Conservation (phyloP, 2,113 vertebrate genomes). For the Sinocyclocheilus maitianheensis region DNA sequence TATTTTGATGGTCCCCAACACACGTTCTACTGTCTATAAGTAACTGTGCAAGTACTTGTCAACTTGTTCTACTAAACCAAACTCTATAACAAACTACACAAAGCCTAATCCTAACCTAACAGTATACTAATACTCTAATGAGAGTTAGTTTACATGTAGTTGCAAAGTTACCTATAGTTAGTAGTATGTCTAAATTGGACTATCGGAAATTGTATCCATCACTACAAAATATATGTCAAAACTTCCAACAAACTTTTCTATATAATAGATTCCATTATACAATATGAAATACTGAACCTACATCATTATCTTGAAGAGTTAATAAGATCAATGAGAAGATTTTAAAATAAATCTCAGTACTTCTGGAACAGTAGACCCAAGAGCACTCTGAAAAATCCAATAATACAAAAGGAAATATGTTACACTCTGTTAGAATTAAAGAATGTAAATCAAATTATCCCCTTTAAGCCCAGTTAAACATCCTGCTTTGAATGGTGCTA, state of each 20-base stretch:
- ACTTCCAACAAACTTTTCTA: neutral
- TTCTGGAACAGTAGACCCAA: slow-evolving; percentile 1
- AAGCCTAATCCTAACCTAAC: neutral
- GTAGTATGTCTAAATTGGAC: neutral
- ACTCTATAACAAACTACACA: no score
- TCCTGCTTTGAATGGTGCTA: slow-evolving; percentile 6
- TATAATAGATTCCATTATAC: neutral
- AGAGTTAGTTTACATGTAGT: neutral
- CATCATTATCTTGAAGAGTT: neutral
- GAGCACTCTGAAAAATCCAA: slow-evolving; percentile 18
- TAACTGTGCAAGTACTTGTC: no score
- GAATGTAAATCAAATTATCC: slow-evolving; percentile 28
- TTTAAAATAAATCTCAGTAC: neutral
- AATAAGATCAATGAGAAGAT: neutral
- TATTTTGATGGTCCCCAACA: no score
- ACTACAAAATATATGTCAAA: neutral
- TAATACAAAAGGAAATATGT: slow-evolving; percentile 26
- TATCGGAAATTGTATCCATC: neutral
- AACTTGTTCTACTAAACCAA: no score
- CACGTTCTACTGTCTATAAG: no score
- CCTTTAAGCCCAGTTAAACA: slow-evolving; percentile 22
- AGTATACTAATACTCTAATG: neutral
- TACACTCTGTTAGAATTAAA: slow-evolving; percentile 10
- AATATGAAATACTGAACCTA: neutral
- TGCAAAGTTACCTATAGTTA: neutral